Base-by-base conservation (phyloP, 2,797 vertebrate genomes). In the Pseudopleuronectes americanus region DNA sequence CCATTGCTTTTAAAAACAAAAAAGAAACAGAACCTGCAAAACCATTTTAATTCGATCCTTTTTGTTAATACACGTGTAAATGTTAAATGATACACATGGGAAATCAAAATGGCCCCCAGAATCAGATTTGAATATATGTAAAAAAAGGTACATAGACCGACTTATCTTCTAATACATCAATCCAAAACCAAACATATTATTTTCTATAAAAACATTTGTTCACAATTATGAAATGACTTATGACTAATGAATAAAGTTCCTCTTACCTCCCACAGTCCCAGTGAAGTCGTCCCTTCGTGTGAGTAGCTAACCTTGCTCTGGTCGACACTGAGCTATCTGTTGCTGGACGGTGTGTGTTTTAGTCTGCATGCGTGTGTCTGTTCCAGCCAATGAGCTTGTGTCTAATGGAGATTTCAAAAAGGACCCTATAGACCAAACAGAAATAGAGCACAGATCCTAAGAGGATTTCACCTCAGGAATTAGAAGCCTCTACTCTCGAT, bases 401-500 rank as follows among this genome's bases (percentile, higher is more conserved):
- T 81, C 87, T 90, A 84, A 87, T 77, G 90, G 90, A 90, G 90
- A 92, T 92, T 93, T 92, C 66, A 89, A 89, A 93, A 90, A 93
- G 43, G 84, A 84, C 86, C 91, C 93, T 93, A 86, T 84, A 92
- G 84, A 90, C 86, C 81, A 89, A 91, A 92, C 95, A 96, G 92
- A 97, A 98, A 96, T 96, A 98, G 96, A 95, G 92, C 89, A 85
- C 81, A 89, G 78, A 85, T 92, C 88, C 79, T 99, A 99, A 99
- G 96, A 97, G 96, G 98, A 98, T 99, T 99, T 93, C 57, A 79
- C 51, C 87, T 88, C 90, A 92, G 92, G 95, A 96, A 96, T 96
- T 96, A 97, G 90, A 87, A 83, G 93, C 91, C 88, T 83, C 89
- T 80, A 2, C 89, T 93, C 89, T 93, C 77, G 71, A 77, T 89